A percentile compares a stretch with the other conserved stretches of the same genome.
These are phyloP conservation scores for honey bee (Apis mellifera) DNA, from an alignment of 1,140 invertebrate genomes.

Conservation along the genomic window Amel_HAv3.1 CM009932.2:3695501-3696000, in stretches of 20 bases:
- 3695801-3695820: constrained; percentile 11
- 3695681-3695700: neutral
- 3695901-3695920: constrained; percentile 96
- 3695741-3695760: neutral
- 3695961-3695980: constrained; percentile 97
- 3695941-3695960: constrained; percentile 97
- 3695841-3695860: constrained; percentile 44
- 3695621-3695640: too few species aligned
- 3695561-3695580: too few species aligned
- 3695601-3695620: too few species aligned
- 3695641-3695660: too few species aligned
- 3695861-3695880: constrained; percentile 55
- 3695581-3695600: too few species aligned
- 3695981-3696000: constrained; percentile 99
- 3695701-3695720: too few species aligned
- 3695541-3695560: too few species aligned
- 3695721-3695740: neutral
- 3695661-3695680: neutral
- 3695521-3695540: neutral
- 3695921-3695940: constrained; percentile 99
- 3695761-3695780: neutral
- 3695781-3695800: neutral
- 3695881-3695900: constrained; percentile 71
- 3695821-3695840: constrained; percentile 40
- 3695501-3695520: too few species aligned